Evolutionary conservation across 35 echinoderm and acorn worm species (phyloP).

Genomic region (Amphiura filiformis): DNA sequence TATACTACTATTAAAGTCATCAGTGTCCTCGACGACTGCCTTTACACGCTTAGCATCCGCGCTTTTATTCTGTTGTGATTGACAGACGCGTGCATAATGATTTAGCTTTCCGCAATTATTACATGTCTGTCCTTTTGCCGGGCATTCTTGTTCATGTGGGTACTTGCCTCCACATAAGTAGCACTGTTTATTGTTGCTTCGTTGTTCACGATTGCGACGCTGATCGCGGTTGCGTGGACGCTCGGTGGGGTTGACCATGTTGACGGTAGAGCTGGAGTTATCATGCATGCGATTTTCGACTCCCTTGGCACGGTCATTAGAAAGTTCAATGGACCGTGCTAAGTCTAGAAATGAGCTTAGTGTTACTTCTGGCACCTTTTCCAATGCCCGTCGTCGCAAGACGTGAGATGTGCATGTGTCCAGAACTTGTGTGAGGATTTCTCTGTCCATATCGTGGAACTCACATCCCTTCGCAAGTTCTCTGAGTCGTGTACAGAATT

Average conservation of each 20-base stretch:
- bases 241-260: background rate
- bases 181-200: slow-evolving; percentile 6
- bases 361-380: slow-evolving; percentile 9
- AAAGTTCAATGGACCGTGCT: slow-evolving; percentile 18
- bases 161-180: slow-evolving; percentile 37
- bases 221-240: background rate
- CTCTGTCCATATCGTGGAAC: slow-evolving; percentile 41
- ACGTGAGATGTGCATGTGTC: slow-evolving; percentile 23
- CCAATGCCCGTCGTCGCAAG: slow-evolving; percentile 41
- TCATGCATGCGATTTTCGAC: slow-evolving; percentile 4
- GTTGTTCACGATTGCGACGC: background rate
- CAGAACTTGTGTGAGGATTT: slow-evolving; percentile 63
- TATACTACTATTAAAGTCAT: too few relatives aligned
- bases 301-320: background rate
- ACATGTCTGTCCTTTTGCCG: slow-evolving; percentile 50
- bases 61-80: background rate
- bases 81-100: slow-evolving; percentile 19
- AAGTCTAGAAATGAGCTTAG: background rate
- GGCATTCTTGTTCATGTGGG: slow-evolving; percentile 45
- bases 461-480: slow-evolving; percentile 56
- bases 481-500: slow-evolving; percentile 48
- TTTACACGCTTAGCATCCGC: background rate
- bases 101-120: slow-evolving; percentile 27
- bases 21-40: background rate
- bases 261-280: background rate